Base-by-base conservation (phyloP, 2,888 invertebrate genomes). In the Tipula lateralis region DNA sequence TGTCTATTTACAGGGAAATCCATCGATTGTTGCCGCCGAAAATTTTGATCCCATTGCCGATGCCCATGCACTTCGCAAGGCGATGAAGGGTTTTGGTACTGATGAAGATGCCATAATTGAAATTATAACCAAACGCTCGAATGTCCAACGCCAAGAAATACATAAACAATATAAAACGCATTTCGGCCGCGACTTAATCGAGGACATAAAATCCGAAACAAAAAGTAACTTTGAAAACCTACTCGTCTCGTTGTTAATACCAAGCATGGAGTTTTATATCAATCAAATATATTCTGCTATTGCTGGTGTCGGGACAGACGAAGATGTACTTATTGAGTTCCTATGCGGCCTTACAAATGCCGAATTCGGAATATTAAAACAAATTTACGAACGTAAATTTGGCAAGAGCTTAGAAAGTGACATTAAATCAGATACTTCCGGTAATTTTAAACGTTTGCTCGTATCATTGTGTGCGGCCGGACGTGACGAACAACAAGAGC, bases 1-100 rank as follows among this genome's bases (percentile, higher is more conserved):
- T 6, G 7, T 81, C 50, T n/a, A 80, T 29, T 84, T 87, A 9
- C 82, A 90, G 90, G 90, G 90, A 84, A 89, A 89, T 85, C 96
- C 96, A 85, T 96, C 96, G 3, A 93, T 96, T 36, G 91, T 93
- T 44, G 94, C 96, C 5, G 94, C 92, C n/a, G 92, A 94, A 86
- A 94, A 94, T 0, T 96, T 96, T 90, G 94, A 96, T 88, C 93
- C 96, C 3, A 93, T 94, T 39, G 92, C 92, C 12, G 97, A 97
- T 92, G 96, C 96, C 0, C 94, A 94, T 87, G 91, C 93, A 1
- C 92, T 97, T 29, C 92, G 96, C n/a, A 95, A 95, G 87, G 97
- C 97, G 0, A 97, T 97, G 97, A 97, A 96, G 91, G 97, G 97
- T 24, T 90, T 90, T 66, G 96, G 97, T 36, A 98, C 98, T 0